These are phyloP conservation scores for Cebidichthys violaceus DNA, from an alignment of 2,113 vertebrate genomes.

Conservation along the genomic window DNA sequence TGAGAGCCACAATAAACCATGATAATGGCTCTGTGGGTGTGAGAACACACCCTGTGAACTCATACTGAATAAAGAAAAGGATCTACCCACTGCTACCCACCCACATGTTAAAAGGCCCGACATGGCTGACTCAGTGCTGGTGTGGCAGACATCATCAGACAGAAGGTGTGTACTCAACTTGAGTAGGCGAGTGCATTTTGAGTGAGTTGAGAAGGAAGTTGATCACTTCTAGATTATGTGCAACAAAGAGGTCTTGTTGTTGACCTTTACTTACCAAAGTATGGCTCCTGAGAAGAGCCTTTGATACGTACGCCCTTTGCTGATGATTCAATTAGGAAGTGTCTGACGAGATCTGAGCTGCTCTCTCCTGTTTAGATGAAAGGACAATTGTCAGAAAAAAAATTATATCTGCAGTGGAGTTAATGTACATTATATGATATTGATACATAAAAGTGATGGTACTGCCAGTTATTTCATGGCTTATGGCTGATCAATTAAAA, in stretches of 20 bases:
- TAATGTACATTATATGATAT: background rate
- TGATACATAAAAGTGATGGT: background rate
- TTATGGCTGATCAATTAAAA: background rate
- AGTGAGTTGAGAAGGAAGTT: background rate
- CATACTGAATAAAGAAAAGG: constrained; percentile 23
- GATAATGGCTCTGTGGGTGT: constrained; percentile 18
- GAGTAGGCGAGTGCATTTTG: background rate
- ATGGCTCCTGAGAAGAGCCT: constrained; percentile 90
- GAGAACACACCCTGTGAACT: constrained; percentile 37
- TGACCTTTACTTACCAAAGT: constrained; percentile 87
- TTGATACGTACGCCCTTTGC: constrained; percentile 91
- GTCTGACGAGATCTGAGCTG: constrained; percentile 81
- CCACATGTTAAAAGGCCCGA: constrained; percentile 21
- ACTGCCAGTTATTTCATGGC: background rate
- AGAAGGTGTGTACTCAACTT: background rate
- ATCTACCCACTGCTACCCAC: background rate
- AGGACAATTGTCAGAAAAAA: background rate
- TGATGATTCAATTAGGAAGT: constrained; percentile 94
- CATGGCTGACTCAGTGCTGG: constrained; percentile 48
- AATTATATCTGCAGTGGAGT: background rate
- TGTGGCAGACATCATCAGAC: background rate
- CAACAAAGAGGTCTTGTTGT: background rate
- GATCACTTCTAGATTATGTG: background rate
- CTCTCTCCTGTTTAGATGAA: constrained; percentile 66
- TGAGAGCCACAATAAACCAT: background rate